A percentile compares a stretch with the other conserved stretches of the same genome.
Evolutionary conservation across 2,113 vertebrate species (phyloP).

Genomic region (Carlito syrichta): DNA sequence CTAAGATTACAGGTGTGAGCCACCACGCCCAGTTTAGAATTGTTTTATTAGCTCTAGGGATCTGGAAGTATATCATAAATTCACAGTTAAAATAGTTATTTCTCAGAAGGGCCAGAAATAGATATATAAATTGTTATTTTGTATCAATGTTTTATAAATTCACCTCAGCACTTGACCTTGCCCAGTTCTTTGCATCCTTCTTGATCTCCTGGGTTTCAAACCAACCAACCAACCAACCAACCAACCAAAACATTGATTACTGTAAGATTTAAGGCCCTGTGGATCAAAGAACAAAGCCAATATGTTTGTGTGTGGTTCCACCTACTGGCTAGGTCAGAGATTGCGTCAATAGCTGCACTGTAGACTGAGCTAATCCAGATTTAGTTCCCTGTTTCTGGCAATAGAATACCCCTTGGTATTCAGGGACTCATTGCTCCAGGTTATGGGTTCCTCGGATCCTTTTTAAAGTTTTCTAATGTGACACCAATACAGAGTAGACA

Average conservation of each 20-base stretch:
- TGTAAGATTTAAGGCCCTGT: not conserved
- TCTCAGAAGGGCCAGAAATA: constrained; percentile 22
- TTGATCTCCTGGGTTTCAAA: constrained; percentile 31
- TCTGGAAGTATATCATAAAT: constrained; percentile 55
- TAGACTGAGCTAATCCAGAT: not conserved
- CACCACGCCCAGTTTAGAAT: too few relatives aligned
- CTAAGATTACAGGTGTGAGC: too few relatives aligned
- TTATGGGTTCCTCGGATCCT: not conserved
- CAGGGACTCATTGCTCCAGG: not conserved
- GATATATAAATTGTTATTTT: constrained; percentile 33
- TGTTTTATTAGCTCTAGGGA: constrained; percentile 23
- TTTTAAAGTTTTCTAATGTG: constrained; percentile 41
- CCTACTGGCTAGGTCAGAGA: constrained; percentile 61
- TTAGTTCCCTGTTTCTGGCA: constrained; percentile 12
- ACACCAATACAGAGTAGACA: not conserved
- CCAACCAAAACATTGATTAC: not conserved
- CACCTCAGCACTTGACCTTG: not conserved
- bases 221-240: not conserved
- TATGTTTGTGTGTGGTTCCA: constrained; percentile 50
- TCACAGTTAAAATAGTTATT: constrained; percentile 41
- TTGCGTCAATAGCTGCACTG: not conserved
- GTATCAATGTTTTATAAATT: constrained; percentile 34
- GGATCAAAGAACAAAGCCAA: not conserved
- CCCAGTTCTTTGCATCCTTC: constrained; percentile 11
- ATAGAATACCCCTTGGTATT: not conserved